Conservation (phyloP, 1,140 invertebrate species). For the Drosophila nasuta region DNA sequence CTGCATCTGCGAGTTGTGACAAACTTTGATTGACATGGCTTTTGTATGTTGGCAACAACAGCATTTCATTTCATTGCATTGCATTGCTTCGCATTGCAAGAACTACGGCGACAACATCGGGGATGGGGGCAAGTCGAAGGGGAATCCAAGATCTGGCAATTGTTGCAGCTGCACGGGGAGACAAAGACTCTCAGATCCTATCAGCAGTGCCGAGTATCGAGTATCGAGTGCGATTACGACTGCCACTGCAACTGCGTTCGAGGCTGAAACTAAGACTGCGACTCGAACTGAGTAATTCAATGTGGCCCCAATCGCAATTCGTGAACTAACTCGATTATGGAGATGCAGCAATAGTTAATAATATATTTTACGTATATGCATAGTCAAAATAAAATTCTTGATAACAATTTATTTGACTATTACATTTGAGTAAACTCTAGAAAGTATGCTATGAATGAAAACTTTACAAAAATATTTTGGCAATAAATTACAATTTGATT, state of each 20-base stretch:
- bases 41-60: constrained; percentile 60
- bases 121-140: constrained; percentile 3
- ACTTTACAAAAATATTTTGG: not conserved
- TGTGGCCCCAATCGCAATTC: no score
- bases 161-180: constrained; percentile 48
- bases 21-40: constrained; percentile 79
- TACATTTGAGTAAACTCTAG: constrained; percentile 4
- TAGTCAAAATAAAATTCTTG: not conserved
- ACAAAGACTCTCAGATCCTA: constrained; percentile 29
- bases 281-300: constrained; percentile 1
- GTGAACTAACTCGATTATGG: no score
- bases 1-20: constrained; percentile 51
- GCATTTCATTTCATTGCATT: constrained; percentile 38
- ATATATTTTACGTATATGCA: not conserved
- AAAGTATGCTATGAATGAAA: constrained; percentile 34
- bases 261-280: no score
- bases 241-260: no score
- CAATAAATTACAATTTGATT: not conserved
- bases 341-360: not conserved
- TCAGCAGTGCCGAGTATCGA: constrained; percentile 10
- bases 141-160: constrained; percentile 36
- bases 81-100: constrained; percentile 41
- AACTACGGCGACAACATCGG: constrained; percentile 14
- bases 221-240: no score
- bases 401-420: not conserved